A percentile compares a stretch with the other conserved stretches of the same genome.
Evolutionary conservation across 2,888 invertebrate genomes (phyloP).

Genomic region (Drosophila anomalata): DNA sequence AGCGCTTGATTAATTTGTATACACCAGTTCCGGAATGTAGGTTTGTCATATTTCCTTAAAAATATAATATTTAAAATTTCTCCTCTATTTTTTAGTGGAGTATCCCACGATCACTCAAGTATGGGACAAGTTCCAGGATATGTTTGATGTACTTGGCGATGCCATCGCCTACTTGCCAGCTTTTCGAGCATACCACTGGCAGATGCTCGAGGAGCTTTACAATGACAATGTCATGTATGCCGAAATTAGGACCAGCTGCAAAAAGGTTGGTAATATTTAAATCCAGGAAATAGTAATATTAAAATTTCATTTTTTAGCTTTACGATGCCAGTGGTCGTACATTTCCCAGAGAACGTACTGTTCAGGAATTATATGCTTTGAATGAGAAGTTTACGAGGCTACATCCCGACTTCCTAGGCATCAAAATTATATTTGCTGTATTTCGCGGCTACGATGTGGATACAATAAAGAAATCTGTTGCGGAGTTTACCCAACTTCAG

Average conservation of each 20-base stretch:
- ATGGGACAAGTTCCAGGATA: constrained; percentile 85
- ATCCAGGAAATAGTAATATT: background rate
- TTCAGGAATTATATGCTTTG: constrained; percentile 81
- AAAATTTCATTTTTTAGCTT: constrained; percentile 70
- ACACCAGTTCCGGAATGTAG: constrained; percentile 84
- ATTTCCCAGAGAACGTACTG: constrained; percentile 84
- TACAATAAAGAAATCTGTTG: constrained; percentile 53
- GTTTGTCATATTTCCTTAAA: constrained; percentile 5
- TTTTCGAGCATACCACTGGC: constrained; percentile 85
- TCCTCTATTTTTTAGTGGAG: constrained; percentile 69
- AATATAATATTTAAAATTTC: background rate
- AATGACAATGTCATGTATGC: constrained; percentile 87
- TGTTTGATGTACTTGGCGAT: constrained; percentile 84
- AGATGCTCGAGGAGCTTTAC: constrained; percentile 85
- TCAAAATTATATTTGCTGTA: constrained; percentile 85
- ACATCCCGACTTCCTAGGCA: constrained; percentile 86
- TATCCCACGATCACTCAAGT: constrained; percentile 75
- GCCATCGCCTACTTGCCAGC: constrained; percentile 85
- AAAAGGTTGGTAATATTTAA: constrained; percentile 55
- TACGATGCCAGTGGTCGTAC: constrained; percentile 86
- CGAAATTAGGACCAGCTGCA: constrained; percentile 85
- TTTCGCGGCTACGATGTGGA: constrained; percentile 56
- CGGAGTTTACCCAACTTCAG: constrained; percentile 73
- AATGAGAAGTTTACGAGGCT: constrained; percentile 84
- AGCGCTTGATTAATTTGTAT: constrained; percentile 86